A percentile compares a stretch with the other conserved stretches of the same genome.
Conservation (phyloP, 2,113 vertebrate genomes). For the Echinops telfairi region DNA sequence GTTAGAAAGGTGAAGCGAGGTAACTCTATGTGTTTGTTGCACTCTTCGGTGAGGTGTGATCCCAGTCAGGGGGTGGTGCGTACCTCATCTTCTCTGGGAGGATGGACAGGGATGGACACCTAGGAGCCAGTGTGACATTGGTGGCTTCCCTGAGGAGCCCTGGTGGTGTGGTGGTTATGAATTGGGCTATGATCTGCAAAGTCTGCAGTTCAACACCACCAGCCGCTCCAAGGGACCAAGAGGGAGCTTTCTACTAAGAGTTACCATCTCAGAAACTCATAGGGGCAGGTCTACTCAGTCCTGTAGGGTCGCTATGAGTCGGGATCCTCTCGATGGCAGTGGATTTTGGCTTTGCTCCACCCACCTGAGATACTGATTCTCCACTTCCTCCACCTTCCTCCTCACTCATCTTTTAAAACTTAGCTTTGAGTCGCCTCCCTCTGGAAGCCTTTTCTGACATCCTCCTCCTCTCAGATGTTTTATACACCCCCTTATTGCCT, state of each 20-base stretch:
- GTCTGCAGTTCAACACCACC: no score
- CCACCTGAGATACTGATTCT: neutral
- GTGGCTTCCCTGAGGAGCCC: neutral
- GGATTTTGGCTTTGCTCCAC: no score
- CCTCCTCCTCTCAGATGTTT: neutral
- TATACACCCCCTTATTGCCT: neutral
- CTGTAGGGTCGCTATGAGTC: no score
- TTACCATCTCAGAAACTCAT: no score
- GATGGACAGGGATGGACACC: neutral
- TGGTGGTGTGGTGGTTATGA: no score
- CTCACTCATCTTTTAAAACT: neutral
- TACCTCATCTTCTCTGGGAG: neutral
- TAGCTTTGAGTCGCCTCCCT: neutral
- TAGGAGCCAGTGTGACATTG: neutral
- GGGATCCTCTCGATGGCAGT: no score
- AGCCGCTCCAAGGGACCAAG: no score
- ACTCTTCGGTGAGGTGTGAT: neutral
- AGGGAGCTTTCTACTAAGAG: no score
- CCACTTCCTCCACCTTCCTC: neutral
- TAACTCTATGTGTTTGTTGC: neutral
- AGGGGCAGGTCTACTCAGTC: no score
- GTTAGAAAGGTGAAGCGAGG: neutral
- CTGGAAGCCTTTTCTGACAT: neutral
- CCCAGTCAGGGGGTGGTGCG: fast-evolving
- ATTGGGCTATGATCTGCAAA: no score